Conservation (phyloP, 30 jellyfish, hydroid and myxozoan genomes). For the Aurelia aurita region DNA sequence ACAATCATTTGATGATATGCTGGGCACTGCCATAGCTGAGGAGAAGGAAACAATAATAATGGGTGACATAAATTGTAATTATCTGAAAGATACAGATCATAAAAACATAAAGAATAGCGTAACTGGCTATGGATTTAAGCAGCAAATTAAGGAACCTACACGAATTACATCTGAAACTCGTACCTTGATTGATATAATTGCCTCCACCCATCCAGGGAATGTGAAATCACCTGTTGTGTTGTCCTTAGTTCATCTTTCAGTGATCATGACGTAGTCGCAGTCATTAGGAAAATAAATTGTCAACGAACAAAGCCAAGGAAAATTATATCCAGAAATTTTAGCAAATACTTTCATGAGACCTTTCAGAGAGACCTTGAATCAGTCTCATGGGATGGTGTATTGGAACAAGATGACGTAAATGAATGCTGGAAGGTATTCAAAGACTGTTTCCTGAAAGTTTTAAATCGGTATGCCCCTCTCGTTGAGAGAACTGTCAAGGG, state of each 20-base stretch:
- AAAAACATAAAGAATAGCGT: not conserved
- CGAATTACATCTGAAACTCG: conserved; percentile 35
- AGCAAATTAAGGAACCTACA: conserved; percentile 45
- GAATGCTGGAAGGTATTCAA: conserved; percentile 54
- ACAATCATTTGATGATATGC: too few relatives aligned
- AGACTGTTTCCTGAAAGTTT: conserved; percentile 36
- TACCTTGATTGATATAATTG: conserved; percentile 20
- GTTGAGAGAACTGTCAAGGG: conserved; percentile 40
- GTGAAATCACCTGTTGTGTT: conserved; percentile 56
- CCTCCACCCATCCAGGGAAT: conserved; percentile 60
- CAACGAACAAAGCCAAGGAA: conserved; percentile 56
- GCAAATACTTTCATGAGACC: conserved; percentile 60
- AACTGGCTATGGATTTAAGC: conserved; percentile 14
- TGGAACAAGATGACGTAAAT: conserved; percentile 45
- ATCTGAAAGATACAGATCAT: conserved; percentile 40
- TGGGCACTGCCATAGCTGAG: too few relatives aligned
- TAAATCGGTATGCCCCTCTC: conserved; percentile 59
- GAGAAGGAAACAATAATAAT: too few relatives aligned
- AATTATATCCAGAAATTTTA: conserved; percentile 51
- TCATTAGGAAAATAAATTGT: conserved; percentile 56
- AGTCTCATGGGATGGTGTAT: conserved; percentile 46
- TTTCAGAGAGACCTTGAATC: conserved; percentile 63
- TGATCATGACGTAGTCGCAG: conserved; percentile 62
- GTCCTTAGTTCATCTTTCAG: conserved; percentile 64
- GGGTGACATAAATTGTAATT: conserved; percentile 39